Percentiles rank a stretch among this genome's conserved stretches.
phyloP scores from a whole-genome alignment of 2,797 vertebrate genomes.

The Gambelia wislizenii region DNA sequence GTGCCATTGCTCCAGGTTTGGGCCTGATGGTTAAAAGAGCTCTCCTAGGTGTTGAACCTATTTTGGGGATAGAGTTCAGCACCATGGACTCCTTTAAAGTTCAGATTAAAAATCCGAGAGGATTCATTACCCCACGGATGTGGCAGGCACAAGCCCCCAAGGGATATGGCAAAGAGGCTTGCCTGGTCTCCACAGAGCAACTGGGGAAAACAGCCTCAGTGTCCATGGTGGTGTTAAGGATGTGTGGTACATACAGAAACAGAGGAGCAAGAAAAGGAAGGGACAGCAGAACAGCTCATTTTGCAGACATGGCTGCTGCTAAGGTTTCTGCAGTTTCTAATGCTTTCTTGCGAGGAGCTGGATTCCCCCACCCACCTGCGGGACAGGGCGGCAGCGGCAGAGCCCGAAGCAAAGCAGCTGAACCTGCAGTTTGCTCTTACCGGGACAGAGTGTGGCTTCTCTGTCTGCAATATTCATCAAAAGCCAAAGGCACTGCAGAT shows the following conservation, averaged over 20 bases:
- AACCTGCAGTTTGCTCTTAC: conserved; percentile 74
- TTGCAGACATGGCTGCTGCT: conserved; percentile 48
- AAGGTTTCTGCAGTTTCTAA: conserved; percentile 17
- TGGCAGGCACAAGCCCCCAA: no score
- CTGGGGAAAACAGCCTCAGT: background rate
- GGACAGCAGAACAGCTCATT: conserved; percentile 29
- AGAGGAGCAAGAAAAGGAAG: conserved; percentile 12
- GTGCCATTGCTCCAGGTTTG: no score
- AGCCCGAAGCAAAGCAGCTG: conserved; percentile 75
- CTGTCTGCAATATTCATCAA: conserved; percentile 77
- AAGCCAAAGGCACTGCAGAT: conserved; percentile 79
- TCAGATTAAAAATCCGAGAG: no score
- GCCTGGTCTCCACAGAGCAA: background rate
- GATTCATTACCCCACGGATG: no score
- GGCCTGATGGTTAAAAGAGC: no score
- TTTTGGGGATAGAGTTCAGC: no score
- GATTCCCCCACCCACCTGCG: conserved; percentile 74
- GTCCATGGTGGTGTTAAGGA: background rate
- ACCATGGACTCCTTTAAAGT: no score
- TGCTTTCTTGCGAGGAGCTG: conserved; percentile 42
- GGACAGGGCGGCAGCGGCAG: conserved; percentile 71
- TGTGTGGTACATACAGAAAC: background rate
- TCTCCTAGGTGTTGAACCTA: no score
- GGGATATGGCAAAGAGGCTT: background rate
- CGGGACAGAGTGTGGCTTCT: conserved; percentile 76